Evolutionary conservation across 2,797 vertebrate genomes (phyloP), one percentile per base, ranked within the genome.

Genomic region (Galaxias olidus): DNA sequence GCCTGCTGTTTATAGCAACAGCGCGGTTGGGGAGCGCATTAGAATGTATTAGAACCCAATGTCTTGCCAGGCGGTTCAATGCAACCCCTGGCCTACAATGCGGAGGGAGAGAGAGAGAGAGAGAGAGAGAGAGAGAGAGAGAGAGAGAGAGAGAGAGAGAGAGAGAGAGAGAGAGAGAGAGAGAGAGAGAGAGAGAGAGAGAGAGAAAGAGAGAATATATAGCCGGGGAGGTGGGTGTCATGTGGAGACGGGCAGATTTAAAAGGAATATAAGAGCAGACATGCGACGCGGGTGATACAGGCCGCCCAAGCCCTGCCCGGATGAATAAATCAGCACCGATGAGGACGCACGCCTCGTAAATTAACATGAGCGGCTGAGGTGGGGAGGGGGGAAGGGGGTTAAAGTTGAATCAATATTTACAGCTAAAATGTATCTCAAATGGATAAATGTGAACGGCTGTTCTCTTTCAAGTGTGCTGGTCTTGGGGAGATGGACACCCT

Each of bases 351-450:
- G 72, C 72, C 43, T 80, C 69, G 0, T 62, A 66, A 64, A 66
- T 69, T 76, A 71, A 72, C 71, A 68, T 48, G 73, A 47, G 74
- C 65, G 66, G 75, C 71, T 20, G n/a, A 50, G 76, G n/a, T n/a
- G 79, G 75, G 70, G 76, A 47, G 12, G 59, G 74, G 76, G 73
- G 59, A 60, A 70, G 66, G 68, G 68, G 59, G 49, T 68, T 72
- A 80, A 85, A 76, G 64, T 67, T 77, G 87, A 89, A 90, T 88
- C 87, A 72, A 89, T 87, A 78, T 46, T 53, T 72, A 51, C 78
- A 69, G 78, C 86, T 83, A 84, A 86, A 84, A 69, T 85, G 85
- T 74, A 87, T 88, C 87, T 84, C 76, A 79, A 84, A 83, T 85
- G 81, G 87, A 90, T 82, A 78, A 84, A 66, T 75, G 77, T 84